Percentiles rank a stretch among this genome's conserved stretches.
phyloP scores from a whole-genome alignment of 1,140 invertebrate genomes.

The Drosophila baimaii region DNA sequence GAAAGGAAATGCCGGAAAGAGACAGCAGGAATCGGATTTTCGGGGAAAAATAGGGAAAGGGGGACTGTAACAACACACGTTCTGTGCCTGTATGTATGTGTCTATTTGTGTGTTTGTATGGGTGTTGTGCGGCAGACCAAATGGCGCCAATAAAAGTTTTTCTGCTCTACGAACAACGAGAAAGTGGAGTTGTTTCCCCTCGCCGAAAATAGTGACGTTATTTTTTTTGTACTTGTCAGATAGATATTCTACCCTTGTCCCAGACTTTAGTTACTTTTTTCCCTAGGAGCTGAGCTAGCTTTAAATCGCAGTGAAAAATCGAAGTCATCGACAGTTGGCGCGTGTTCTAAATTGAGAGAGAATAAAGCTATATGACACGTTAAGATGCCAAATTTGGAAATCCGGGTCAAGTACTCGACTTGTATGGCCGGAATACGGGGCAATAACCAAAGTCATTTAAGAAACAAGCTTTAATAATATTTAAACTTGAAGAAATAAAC shows the following conservation, averaged over 20 bases:
- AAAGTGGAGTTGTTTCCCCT: conserved; percentile 3
- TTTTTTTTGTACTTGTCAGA: conserved; percentile 21
- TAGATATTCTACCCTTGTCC: conserved; percentile 6
- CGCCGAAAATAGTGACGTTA: conserved; percentile 26
- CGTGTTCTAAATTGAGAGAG: conserved; percentile 27
- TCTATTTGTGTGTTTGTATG: not conserved
- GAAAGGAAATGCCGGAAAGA: conserved; percentile 25
- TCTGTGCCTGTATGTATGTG: conserved; percentile 6
- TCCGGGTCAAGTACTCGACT: conserved; percentile 10
- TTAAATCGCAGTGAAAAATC: conserved; percentile 20
- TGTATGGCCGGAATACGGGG: not conserved
- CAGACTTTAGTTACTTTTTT: conserved; percentile 32
- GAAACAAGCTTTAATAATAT: too few relatives aligned
- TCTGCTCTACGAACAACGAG: conserved; percentile 23
- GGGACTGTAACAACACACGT: conserved; percentile 13
- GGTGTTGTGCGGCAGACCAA: conserved; percentile 67
- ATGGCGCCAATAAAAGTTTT: conserved; percentile 79
- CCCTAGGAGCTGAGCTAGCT: conserved; percentile 7
- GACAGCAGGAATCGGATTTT: conserved; percentile 9
- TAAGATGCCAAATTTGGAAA: conserved; percentile 2
- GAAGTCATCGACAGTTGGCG: conserved; percentile 22
- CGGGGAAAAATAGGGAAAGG: conserved; percentile 5
- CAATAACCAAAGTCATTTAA: too few relatives aligned
- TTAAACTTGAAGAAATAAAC: too few relatives aligned
- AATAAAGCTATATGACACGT: conserved; percentile 21